Percentiles rank a stretch among this genome's conserved stretches.
phyloP scores from a whole-genome alignment of 1,140 invertebrate genomes.

The Thereuonema tuberculata region DNA sequence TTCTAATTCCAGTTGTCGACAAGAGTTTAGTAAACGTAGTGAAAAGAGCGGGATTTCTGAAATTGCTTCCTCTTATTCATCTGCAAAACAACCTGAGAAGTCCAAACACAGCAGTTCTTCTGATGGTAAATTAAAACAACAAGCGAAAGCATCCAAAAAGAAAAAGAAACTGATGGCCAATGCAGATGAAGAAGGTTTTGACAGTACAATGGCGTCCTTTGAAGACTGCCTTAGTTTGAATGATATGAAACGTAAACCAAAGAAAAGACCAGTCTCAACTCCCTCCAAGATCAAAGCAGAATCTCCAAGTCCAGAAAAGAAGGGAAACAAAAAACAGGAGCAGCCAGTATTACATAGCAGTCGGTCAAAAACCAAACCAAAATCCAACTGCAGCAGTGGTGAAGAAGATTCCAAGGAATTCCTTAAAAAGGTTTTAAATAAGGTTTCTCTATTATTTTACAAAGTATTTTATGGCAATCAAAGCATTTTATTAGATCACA shows the following conservation, averaged over 20 bases:
- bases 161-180: background rate
- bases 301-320: too few relatives aligned
- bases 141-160: background rate
- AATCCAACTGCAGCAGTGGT: too few relatives aligned
- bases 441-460: too few relatives aligned
- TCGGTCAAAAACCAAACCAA: too few relatives aligned
- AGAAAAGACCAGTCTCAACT: background rate
- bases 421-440: too few relatives aligned
- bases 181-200: background rate
- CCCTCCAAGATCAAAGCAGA: too few relatives aligned
- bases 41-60: background rate
- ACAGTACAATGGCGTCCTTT: background rate
- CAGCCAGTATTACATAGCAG: too few relatives aligned
- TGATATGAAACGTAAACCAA: background rate
- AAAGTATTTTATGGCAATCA: too few relatives aligned
- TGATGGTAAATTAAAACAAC: background rate
- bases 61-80: background rate
- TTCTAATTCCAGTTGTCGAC: background rate
- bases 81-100: background rate
- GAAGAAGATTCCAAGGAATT: too few relatives aligned
- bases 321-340: too few relatives aligned
- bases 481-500: too few relatives aligned
- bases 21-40: background rate
- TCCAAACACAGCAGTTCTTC: too few relatives aligned
- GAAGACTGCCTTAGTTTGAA: background rate